Percentiles rank a stretch among this genome's conserved stretches.
phyloP scores from a whole-genome alignment of 1,140 invertebrate genomes.

The Panagrolaimus sp. region DNA sequence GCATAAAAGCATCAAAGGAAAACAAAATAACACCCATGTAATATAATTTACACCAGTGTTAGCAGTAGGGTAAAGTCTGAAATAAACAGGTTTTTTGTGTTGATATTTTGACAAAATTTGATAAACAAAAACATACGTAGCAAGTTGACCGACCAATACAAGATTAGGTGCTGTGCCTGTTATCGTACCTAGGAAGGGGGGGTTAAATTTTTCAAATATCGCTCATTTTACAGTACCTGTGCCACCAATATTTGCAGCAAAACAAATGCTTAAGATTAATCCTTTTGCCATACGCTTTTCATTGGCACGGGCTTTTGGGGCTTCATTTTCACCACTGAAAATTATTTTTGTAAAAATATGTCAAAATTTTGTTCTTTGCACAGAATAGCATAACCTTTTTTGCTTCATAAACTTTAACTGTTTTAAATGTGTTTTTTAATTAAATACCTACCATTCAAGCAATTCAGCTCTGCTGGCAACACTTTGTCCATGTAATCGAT shows the following conservation, averaged over 20 bases:
- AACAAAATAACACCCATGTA: conserved; percentile 68
- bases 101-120: not conserved
- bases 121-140: not conserved
- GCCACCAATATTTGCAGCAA: conserved; percentile 74
- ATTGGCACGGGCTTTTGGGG: conserved; percentile 9
- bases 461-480: conserved; percentile 4
- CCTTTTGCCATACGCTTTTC: conserved; percentile 27
- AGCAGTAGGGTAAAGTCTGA: conserved; percentile 30
- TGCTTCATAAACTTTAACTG: not conserved
- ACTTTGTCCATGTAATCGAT: conserved; percentile 19
- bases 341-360: no score
- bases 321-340: conserved; percentile 13
- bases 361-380: no score
- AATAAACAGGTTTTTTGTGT: conserved; percentile 13
- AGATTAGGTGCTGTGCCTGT: conserved; percentile 83
- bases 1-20: conserved; percentile 71
- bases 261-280: conserved; percentile 70
- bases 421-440: not conserved
- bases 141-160: conserved; percentile 67
- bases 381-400: not conserved
- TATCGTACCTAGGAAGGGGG: no score
- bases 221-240: conserved; percentile 65
- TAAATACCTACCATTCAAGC: not conserved
- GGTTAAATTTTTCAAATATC: no score
- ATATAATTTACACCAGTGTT: conserved; percentile 65